phyloP scores from a whole-genome alignment of 2,888 invertebrate species.

The Acronicta aceris region DNA sequence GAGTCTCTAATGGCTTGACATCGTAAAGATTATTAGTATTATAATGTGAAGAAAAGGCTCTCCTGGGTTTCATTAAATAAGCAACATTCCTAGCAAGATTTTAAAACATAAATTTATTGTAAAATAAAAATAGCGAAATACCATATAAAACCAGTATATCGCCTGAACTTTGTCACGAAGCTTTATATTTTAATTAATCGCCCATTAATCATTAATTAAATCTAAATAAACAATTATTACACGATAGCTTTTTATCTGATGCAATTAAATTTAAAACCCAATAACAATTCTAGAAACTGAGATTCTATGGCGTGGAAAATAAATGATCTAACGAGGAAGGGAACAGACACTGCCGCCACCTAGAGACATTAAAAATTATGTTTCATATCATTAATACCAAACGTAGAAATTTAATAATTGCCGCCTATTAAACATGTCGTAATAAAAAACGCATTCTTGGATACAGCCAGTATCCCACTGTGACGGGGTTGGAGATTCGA shows the following conservation, averaged over 20 bases:
- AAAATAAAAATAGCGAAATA: conserved; percentile 30
- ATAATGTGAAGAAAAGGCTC: conserved; percentile 31
- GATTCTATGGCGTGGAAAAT: conserved; percentile 42
- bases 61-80: conserved; percentile 57
- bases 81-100: conserved; percentile 61
- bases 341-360: conserved; percentile 56
- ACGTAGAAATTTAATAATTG: conserved; percentile 82
- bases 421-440: conserved; percentile 73
- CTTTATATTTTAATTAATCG: conserved; percentile 32
- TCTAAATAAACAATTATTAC: conserved; percentile 34
- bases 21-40: conserved; percentile 42
- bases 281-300: conserved; percentile 51
- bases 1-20: conserved; percentile 21
- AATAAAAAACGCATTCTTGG: conserved; percentile 82
- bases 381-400: conserved; percentile 80
- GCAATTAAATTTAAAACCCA: conserved; percentile 55
- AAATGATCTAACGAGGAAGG: conserved; percentile 44
- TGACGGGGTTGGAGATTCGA: conserved; percentile 71
- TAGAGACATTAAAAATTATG: conserved; percentile 75
- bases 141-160: conserved; percentile 47
- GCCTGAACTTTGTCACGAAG: conserved; percentile 18
- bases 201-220: conserved; percentile 37
- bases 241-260: conserved; percentile 23
- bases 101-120: conserved; percentile 58
- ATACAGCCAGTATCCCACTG: conserved; percentile 78